Conservation (phyloP, 2,797 vertebrate genomes). For the Aphelocoma californica region DNA sequence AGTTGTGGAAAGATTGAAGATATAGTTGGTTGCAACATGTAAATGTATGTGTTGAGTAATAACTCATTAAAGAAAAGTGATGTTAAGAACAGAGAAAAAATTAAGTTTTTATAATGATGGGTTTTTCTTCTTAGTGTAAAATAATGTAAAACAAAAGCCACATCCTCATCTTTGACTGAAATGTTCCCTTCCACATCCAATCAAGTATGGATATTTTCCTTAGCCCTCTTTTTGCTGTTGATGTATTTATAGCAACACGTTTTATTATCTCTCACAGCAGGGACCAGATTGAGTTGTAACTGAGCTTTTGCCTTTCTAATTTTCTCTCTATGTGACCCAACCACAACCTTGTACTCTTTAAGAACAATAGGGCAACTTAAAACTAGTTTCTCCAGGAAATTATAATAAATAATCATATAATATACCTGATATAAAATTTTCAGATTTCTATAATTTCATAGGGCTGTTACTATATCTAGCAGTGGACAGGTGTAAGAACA, state of each 20-base stretch:
- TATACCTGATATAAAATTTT: background rate
- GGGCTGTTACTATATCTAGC: background rate
- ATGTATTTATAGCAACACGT: too few relatives aligned
- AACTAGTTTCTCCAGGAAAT: background rate
- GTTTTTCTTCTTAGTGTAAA: accelerated
- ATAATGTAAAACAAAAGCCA: background rate
- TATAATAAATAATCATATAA: background rate
- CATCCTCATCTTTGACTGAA: too few relatives aligned
- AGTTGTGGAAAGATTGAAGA: background rate
- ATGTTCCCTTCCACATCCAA: too few relatives aligned
- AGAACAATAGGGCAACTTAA: background rate
- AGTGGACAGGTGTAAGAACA: background rate
- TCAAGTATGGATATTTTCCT: too few relatives aligned
- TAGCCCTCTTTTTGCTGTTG: too few relatives aligned
- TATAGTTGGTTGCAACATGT: background rate
- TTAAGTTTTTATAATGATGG: background rate
- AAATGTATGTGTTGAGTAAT: background rate
- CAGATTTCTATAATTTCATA: background rate
- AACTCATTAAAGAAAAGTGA: background rate
- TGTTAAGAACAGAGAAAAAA: background rate
- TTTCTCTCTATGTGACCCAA: too few relatives aligned
- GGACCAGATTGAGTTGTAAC: too few relatives aligned
- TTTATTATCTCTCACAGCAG: too few relatives aligned
- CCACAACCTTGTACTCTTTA: background rate
- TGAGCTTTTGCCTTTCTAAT: too few relatives aligned